Percentiles rank a stretch among this genome's conserved stretches.
Evolutionary conservation across 2,113 vertebrate species (phyloP).

Genomic region (Alectura lathami): DNA sequence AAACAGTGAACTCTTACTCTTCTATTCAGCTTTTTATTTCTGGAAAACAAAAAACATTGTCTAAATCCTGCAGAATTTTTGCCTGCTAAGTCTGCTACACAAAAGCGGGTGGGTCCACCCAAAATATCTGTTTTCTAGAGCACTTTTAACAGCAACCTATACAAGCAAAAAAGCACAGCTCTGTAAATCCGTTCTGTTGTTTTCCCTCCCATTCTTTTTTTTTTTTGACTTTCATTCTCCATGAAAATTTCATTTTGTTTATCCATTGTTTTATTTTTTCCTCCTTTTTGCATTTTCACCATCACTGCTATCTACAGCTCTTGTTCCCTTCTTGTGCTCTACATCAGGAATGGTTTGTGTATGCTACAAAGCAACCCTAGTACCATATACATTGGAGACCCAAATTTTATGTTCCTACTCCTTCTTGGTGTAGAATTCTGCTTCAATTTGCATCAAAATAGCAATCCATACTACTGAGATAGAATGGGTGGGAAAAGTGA

Average conservation of each 20-base stretch:
- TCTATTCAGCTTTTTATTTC: not conserved
- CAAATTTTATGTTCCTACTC: not conserved
- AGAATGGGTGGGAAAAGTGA: not conserved
- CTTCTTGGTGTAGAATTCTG: not conserved
- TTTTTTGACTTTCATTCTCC: not conserved
- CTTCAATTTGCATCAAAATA: not conserved
- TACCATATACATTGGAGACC: not conserved
- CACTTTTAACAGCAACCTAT: not conserved
- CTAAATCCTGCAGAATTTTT: not conserved
- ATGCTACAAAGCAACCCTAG: not conserved
- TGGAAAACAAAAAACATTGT: not conserved
- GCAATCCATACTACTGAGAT: not conserved
- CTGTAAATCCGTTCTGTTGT: not conserved
- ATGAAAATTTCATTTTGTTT: not conserved
- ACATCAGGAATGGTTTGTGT: not conserved
- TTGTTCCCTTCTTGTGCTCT: not conserved
- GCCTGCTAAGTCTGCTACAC: not conserved
- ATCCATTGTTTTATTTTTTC: not conserved
- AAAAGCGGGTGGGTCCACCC: not conserved
- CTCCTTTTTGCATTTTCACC: not conserved
- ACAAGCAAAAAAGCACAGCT: not conserved
- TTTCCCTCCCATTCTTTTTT: not conserved
- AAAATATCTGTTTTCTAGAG: not conserved
- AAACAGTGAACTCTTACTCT: not conserved
- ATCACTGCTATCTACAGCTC: not conserved